Evolutionary conservation across 1,140 invertebrate genomes (phyloP).

Genomic region (Lanistes nyassanus): DNA sequence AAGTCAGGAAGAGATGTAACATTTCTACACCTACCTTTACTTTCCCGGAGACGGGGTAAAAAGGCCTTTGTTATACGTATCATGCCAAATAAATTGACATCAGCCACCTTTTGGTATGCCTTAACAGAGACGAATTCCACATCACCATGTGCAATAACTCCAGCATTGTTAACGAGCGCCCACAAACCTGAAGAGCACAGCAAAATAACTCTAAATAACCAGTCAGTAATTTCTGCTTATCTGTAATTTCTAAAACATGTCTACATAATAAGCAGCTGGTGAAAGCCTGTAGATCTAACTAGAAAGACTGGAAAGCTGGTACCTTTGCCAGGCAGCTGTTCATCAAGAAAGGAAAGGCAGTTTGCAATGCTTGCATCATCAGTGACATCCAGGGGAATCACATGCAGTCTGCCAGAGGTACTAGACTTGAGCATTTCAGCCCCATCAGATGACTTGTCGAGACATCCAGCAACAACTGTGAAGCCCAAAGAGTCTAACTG

Average conservation of each 20-base stretch:
- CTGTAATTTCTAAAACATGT: too few relatives aligned
- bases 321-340: conserved; percentile 22
- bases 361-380: conserved; percentile 36
- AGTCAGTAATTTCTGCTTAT: background rate
- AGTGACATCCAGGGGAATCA: conserved; percentile 45
- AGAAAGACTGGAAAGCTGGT: too few relatives aligned
- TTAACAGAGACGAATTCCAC: conserved; percentile 82
- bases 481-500: conserved; percentile 41
- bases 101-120: conserved; percentile 65
- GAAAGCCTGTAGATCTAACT: too few relatives aligned
- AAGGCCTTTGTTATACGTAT: conserved; percentile 79
- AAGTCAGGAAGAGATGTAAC: background rate
- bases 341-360: conserved; percentile 20
- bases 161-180: conserved; percentile 71
- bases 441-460: conserved; percentile 37
- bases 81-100: conserved; percentile 86
- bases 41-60: conserved; percentile 76
- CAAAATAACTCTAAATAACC: background rate
- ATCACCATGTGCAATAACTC: conserved; percentile 87
- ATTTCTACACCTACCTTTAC: conserved; percentile 65
- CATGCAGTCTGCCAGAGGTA: conserved; percentile 30
- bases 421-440: conserved; percentile 30
- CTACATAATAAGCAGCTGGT: too few relatives aligned
- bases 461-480: conserved; percentile 48
- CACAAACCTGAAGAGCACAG: conserved; percentile 37